These are phyloP conservation scores for Solea solea DNA, from an alignment of 2,113 vertebrate species.

Conservation along the genomic window DNA sequence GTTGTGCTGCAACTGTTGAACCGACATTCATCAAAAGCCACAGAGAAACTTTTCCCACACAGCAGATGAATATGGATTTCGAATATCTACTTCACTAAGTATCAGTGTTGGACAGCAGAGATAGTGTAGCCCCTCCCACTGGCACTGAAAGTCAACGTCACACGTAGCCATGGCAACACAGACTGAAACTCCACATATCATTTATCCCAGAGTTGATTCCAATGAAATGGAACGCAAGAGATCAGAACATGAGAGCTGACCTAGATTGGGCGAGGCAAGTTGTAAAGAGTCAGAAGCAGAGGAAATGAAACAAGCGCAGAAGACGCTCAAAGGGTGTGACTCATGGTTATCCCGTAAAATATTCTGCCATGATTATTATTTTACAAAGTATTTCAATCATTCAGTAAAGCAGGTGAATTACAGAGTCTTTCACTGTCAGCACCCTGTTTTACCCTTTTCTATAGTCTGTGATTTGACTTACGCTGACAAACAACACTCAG, in stretches of 20 bases:
- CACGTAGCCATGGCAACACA: constrained; percentile 61
- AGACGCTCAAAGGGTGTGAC: neutral
- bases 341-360: neutral
- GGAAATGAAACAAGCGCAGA: neutral
- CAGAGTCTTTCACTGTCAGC: too few relatives aligned
- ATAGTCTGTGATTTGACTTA: neutral
- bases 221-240: constrained; percentile 48
- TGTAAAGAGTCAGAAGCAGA: neutral
- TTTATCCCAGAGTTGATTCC: constrained; percentile 50
- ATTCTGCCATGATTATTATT: neutral
- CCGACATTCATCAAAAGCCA: neutral
- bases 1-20: neutral
- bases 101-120: constrained; percentile 26
- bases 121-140: constrained; percentile 26
- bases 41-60: neutral
- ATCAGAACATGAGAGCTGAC: constrained; percentile 68
- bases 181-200: constrained; percentile 53
- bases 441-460: neutral
- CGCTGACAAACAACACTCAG: neutral
- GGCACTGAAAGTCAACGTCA: constrained; percentile 39
- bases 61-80: neutral
- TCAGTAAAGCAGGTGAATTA: neutral
- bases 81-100: constrained; percentile 8
- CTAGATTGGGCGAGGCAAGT: constrained; percentile 58
- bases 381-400: neutral